These are phyloP conservation scores for Mythimna impura DNA, from an alignment of 2,888 invertebrate genomes.

Conservation along the genomic window DNA sequence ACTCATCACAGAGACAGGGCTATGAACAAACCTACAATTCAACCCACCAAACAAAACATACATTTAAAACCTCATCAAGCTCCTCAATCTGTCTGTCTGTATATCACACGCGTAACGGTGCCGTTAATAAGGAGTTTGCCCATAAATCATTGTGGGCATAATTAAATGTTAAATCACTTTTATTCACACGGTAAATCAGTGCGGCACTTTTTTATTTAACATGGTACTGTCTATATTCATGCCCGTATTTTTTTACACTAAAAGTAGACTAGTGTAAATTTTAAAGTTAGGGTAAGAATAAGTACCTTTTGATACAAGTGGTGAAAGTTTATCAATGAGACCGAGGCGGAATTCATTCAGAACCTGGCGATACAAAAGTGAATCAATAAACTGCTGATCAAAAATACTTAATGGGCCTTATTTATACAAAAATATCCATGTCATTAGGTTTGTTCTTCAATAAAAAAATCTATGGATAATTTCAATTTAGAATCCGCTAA, in stretches of 20 bases:
- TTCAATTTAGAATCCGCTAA: too few species aligned
- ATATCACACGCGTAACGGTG: conserved; percentile 58
- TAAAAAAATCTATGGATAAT: too few species aligned
- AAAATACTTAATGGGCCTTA: too few species aligned
- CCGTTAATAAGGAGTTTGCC: conserved; percentile 72
- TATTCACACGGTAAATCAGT: conserved; percentile 78
- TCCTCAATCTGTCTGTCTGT: conserved; percentile 50
- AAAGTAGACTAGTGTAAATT: background rate
- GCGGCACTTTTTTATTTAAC: conserved; percentile 52
- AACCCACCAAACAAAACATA: conserved; percentile 7
- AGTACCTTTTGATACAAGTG: too few species aligned
- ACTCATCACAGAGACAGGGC: background rate
- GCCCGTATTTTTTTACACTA: background rate
- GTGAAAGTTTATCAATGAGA: too few species aligned
- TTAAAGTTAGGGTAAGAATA: background rate
- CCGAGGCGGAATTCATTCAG: too few species aligned
- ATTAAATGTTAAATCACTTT: conserved; percentile 83
- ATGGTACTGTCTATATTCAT: conserved; percentile 20
- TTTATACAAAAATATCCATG: too few species aligned
- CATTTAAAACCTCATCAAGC: conserved; percentile 41
- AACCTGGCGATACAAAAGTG: too few species aligned
- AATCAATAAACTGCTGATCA: too few species aligned
- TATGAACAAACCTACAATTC: background rate
- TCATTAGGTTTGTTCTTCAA: too few species aligned
- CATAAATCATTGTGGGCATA: conserved; percentile 76